Percentiles rank a stretch among this genome's conserved stretches.
phyloP scores from a whole-genome alignment of 2,113 vertebrate species.

The Planiliza haematocheilus region DNA sequence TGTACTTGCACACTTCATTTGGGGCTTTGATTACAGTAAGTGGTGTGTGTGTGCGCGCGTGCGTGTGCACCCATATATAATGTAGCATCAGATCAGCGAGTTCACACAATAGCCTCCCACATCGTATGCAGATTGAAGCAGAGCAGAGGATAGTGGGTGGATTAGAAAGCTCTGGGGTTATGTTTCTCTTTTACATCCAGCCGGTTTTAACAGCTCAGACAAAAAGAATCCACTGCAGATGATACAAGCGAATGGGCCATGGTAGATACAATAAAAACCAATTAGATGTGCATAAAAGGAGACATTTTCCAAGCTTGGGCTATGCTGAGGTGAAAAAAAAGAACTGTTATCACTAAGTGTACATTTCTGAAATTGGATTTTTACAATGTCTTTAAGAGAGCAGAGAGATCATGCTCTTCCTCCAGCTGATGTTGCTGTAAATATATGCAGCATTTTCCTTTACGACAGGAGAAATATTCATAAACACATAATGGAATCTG shows the following conservation, averaged over 20 bases:
- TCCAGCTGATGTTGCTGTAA: conserved; percentile 23
- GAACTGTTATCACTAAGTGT: conserved; percentile 55
- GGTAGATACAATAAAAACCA: conserved; percentile 65
- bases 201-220: conserved; percentile 58
- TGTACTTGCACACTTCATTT: conserved; percentile 10
- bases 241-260: conserved; percentile 45
- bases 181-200: conserved; percentile 65
- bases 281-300: conserved; percentile 70
- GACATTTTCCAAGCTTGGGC: conserved; percentile 39
- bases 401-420: conserved; percentile 31
- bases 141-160: conserved; percentile 75
- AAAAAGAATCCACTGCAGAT: conserved; percentile 59
- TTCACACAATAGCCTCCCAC: conserved; percentile 82
- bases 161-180: conserved; percentile 74
- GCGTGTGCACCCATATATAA: conserved; percentile 38
- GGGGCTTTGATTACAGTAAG: conserved; percentile 26
- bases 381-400: conserved; percentile 36
- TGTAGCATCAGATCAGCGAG: conserved; percentile 64
- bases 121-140: conserved; percentile 76
- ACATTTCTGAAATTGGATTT: conserved; percentile 65
- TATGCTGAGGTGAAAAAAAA: conserved; percentile 21
- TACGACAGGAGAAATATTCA: conserved; percentile 22
- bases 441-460: conserved; percentile 9
- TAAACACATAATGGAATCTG: not conserved
- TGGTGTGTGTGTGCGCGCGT: conserved; percentile 20